Conservation (phyloP, 2,113 vertebrate genomes). For the Neolamprologus toae region DNA sequence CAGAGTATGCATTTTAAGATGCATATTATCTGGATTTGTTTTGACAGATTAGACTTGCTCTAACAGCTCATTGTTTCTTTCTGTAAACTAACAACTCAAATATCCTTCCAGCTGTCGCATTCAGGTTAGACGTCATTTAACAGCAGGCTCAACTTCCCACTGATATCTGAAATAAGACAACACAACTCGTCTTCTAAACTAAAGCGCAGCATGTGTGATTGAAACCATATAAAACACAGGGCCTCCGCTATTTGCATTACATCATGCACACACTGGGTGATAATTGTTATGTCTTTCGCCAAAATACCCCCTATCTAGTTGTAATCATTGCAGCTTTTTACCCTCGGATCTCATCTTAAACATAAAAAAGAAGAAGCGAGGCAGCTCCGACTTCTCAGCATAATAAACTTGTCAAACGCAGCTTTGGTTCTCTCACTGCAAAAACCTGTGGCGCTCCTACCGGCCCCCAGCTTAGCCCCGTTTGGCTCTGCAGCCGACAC, state of each 20-base stretch:
- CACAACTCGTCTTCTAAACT: not conserved
- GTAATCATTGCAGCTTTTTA: not conserved
- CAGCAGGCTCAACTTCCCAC: not conserved
- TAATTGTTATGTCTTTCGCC: not conserved
- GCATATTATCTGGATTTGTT: not conserved
- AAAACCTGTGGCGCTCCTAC: not conserved
- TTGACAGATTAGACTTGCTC: not conserved
- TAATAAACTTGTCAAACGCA: constrained; percentile 1
- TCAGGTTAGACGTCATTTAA: not conserved
- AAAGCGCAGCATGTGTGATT: not conserved
- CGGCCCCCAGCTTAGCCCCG: not conserved
- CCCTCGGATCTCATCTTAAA: not conserved
- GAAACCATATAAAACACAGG: not conserved
- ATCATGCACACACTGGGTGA: not conserved
- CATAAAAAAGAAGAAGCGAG: not conserved
- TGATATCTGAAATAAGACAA: not conserved
- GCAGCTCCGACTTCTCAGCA: not conserved
- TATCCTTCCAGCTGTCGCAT: not conserved
- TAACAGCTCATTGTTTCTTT: not conserved
- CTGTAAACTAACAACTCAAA: not conserved
- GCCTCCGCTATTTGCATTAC: not conserved
- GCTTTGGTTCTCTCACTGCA: not conserved
- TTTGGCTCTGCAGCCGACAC: not conserved
- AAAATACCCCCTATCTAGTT: not conserved
- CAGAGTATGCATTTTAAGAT: not conserved